Base-by-base conservation (phyloP, 2,888 invertebrate species). In the Lepidochitona cinerea region DNA sequence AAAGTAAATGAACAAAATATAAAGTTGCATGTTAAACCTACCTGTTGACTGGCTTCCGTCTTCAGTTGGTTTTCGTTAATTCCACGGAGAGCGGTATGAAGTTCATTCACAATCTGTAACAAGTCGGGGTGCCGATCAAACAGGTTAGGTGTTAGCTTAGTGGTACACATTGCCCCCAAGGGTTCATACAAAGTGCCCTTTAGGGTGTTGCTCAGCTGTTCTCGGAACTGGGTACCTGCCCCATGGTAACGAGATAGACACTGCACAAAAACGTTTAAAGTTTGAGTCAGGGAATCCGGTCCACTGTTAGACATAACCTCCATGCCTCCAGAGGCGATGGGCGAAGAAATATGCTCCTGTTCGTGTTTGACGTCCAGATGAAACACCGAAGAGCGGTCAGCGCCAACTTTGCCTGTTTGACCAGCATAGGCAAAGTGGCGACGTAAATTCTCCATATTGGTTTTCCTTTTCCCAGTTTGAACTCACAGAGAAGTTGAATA, bases 171-270 rank as follows among this genome's bases (percentile, higher is more conserved):
- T 4, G 59, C 59, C 59, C 59, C 59, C 32, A 84, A 67, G 37
- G 70, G 68, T 68, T 81, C 80, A 72, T 82, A 83, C 26, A 72
- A 52, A 2, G 84, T 80, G 14, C 75, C 79, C 69, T 82, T 73
- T 64, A 84, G 67, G 26, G 77, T 79, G 52, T 73, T 77, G 7
- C 76, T 76, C 53, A 85, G 75, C 7, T 79, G 75, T 37, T 83
- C 79, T 7, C 81, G 77, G 36, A 84, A 74, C 71, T 77, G 82
- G 74, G 83, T 80, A 35, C 84, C 85, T 32, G 84, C 83, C 69
- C 79, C 81, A 75, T 84, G 83, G 70, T 83, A 76, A 14, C 29
- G 18, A 14, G 59, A 59, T 32, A 59, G 32, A 26, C 59, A 59
- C 26, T 59, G 59, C 26, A 59, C 32, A 59, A 59, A 59, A 14